phyloP scores from a whole-genome alignment of 2,888 invertebrate genomes.

The Odontothrips loti region DNA sequence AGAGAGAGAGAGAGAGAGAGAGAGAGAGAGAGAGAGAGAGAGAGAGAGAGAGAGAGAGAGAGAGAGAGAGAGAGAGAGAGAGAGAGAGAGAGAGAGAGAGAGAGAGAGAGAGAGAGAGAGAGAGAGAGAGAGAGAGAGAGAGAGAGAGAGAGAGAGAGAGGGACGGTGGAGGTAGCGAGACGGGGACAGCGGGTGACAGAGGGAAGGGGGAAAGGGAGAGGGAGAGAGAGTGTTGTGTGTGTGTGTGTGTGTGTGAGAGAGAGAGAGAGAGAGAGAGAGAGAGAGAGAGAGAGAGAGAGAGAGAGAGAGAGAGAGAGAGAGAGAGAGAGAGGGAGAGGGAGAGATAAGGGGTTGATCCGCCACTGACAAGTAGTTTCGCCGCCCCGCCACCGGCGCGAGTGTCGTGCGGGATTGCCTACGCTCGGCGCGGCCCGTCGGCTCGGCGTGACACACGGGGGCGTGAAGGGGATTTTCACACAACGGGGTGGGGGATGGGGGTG shows the following conservation, averaged over 20 bases:
- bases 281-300: neutral
- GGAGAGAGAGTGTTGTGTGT: no score
- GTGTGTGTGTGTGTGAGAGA: no score
- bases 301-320: constrained; percentile 5
- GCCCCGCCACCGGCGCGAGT: no score
- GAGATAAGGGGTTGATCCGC: neutral
- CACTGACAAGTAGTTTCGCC: no score
- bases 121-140: neutral
- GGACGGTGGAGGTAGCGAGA: neutral
- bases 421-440: no score
- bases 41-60: neutral
- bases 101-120: neutral
- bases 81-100: constrained; percentile 13
- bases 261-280: neutral
- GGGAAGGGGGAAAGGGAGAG: neutral
- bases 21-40: constrained; percentile 18
- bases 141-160: constrained; percentile 18
- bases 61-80: neutral
- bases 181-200: neutral
- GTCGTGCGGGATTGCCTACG: no score
- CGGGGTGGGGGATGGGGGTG: no score
- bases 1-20: neutral
- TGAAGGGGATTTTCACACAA: no score
- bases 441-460: no score
- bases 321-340: constrained; percentile 6